Evolutionary conservation across 1,140 invertebrate species (phyloP), one percentile per base, ranked within the genome.

Genomic region (Diorhabda sublineata): DNA sequence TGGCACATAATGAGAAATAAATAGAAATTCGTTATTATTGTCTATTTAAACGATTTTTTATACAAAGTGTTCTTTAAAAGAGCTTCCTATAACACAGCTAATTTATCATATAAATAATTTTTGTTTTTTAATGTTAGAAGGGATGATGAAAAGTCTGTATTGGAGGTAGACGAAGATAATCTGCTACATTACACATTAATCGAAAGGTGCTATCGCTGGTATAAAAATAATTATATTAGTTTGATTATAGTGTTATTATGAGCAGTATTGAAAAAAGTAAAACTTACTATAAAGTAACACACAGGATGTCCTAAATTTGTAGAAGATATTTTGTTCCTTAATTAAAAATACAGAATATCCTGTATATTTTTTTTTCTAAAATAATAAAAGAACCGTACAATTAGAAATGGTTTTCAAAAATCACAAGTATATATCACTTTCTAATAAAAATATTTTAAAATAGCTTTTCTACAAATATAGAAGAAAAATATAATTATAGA

Each of bases 391-490:
- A 52, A 52, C 47, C 2, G n/a, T n/a, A 52, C 47, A 52, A 52
- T 52, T 52, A 52, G 47, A 52, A 52, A 52, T 8, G 47, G 47
- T 52, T 52, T n/a, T 52, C 47, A 8, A 8, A 52, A 52, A 52
- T 52, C 47, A 52, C 47, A 52, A 52, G 47, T 52, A 52, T 52
- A 6, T 52, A 52, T 52, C 47, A 52, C 47, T 52, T 52, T 52
- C 47, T 52, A 52, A 52, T 52, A 52, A 52, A 26, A 52, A 52
- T 52, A 52, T 52, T 52, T 52, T 52, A 52, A 52, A 52, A 52
- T 52, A 52, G n/a, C n/a, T 52, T 8, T 8, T 52, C 47, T 52
- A 52, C 6, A 8, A 8, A 52, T 52, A 52, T 52, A 52, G 47
- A 52, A n/a, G n/a, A 52, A 52, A 52, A 52, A 8, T 52, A 52